A percentile compares a stretch with the other conserved stretches of the same genome.
Conservation (phyloP, 1,140 invertebrate genomes). For the Zeugodacus cucurbitae region DNA sequence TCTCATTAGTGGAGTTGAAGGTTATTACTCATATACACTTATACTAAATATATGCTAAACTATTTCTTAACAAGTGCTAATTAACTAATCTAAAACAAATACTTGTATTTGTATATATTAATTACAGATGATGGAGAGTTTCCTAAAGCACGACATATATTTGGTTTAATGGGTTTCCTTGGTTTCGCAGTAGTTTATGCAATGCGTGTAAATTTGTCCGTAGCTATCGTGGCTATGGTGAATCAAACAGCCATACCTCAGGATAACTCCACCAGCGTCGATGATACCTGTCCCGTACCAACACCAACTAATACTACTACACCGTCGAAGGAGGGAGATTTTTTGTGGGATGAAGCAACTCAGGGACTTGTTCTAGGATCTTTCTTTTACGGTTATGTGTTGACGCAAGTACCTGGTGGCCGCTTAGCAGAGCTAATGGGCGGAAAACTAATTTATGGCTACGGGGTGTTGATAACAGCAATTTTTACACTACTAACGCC, state of each 20-base stretch:
- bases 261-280: slow-evolving; percentile 66
- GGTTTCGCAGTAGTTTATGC: slow-evolving; percentile 88
- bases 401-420: slow-evolving; percentile 89
- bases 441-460: slow-evolving; percentile 82
- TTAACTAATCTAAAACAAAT: neutral
- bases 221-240: slow-evolving; percentile 94
- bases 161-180: slow-evolving; percentile 83
- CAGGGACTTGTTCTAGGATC: slow-evolving; percentile 85
- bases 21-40: neutral
- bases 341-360: slow-evolving; percentile 80
- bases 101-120: neutral
- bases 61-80: neutral
- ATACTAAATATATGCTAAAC: neutral
- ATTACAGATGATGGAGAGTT: slow-evolving; percentile 45
- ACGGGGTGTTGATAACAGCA: slow-evolving; percentile 81
- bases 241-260: slow-evolving; percentile 77
- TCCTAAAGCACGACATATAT: slow-evolving; percentile 77
- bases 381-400: slow-evolving; percentile 88
- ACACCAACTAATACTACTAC: slow-evolving; percentile 68
- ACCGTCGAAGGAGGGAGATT: slow-evolving; percentile 74
- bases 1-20: slow-evolving; percentile 31
- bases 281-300: slow-evolving; percentile 72
- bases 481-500: slow-evolving; percentile 82
- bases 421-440: slow-evolving; percentile 82
- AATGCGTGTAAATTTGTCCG: slow-evolving; percentile 91